phyloP scores from a whole-genome alignment of 2,888 invertebrate species.

The Muschampia plurimacula region DNA sequence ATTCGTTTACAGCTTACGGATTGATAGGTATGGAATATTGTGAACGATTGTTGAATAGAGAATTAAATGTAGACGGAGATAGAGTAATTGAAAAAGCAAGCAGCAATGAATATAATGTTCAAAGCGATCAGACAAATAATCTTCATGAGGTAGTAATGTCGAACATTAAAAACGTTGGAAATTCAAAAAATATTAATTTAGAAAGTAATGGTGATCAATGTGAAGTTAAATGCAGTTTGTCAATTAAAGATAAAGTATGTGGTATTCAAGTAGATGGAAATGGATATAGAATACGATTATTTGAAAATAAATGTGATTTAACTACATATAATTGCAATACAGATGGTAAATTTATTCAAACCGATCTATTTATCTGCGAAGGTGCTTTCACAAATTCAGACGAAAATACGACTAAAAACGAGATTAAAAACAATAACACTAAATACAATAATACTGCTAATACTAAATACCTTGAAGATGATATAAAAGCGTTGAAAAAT shows the following conservation, averaged over 20 bases:
- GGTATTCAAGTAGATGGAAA: slow-evolving; percentile 59
- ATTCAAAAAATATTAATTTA: background rate
- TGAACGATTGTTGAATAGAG: slow-evolving; percentile 46
- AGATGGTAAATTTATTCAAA: slow-evolving; percentile 53
- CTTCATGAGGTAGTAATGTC: no score
- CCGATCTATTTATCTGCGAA: slow-evolving; percentile 62
- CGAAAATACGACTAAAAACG: slow-evolving; percentile 4
- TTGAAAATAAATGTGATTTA: slow-evolving; percentile 62
- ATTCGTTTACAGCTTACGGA: slow-evolving; percentile 55
- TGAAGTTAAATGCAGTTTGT: slow-evolving; percentile 35
- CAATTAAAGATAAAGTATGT: slow-evolving; percentile 52
- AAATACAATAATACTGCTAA: background rate
- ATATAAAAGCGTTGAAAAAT: slow-evolving; percentile 6
- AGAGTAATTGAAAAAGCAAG: background rate
- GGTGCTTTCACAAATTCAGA: slow-evolving; percentile 7
- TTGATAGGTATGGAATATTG: slow-evolving; percentile 61
- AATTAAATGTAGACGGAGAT: slow-evolving; percentile 3
- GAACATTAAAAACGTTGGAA: background rate
- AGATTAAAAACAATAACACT: background rate
- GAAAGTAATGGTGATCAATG: slow-evolving; percentile 12
- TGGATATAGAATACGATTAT: slow-evolving; percentile 63
- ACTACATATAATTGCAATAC: slow-evolving; percentile 61
- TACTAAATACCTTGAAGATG: background rate
- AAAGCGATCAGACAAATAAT: background rate
- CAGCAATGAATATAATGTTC: background rate